Evolutionary conservation across 1,140 invertebrate genomes (phyloP), one percentile per base, ranked within the genome.

Genomic region (Drosophila pandora): DNA sequence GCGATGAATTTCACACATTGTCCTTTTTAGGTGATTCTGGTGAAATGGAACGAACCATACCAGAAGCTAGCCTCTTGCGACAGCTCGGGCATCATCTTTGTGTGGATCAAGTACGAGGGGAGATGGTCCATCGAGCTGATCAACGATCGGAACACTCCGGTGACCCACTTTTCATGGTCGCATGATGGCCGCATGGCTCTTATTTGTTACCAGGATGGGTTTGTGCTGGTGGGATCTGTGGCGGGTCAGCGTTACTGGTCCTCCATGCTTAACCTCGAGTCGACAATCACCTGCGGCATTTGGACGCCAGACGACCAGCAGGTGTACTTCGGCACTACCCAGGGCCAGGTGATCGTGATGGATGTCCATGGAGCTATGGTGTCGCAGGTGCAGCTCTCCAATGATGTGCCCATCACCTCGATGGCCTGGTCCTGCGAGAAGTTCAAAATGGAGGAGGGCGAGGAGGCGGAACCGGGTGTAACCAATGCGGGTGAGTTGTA

Each of bases 21-120:
- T 47, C 17, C 5, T 22, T 8, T 9, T 92, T 93, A 99, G 98
- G 97, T 99, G 28, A 97, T 97, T 43, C 93, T 99, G 34, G 98
- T 99, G 17, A 97, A 97, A 93, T 99, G 99, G 99, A 99, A 99
- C 93, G 97, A 98, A 92, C 97, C 98, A 0, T 99, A 99, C 92
- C 98, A 99, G 92, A 99, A 99, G 92, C 91, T 99, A 61, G 98
- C 98, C 2, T 98, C 98, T 4, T 99, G 98, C 93, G 99, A 99
- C 93, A 97, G 96, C 80, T 98, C 97, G 1, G 99, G 99, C 10
- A 97, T 99, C 30, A 99, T 99, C 83, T 99, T 99, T 92, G 98
- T 99, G 4, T 99, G 99, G 98, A 99, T 99, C 73, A 99, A 99
- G 91, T 99, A 99, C 92, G 98, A 99, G 91, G 98, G 98, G 6